Base-by-base conservation (phyloP, 2,888 invertebrate species). In the Drosophila mercatorum region DNA sequence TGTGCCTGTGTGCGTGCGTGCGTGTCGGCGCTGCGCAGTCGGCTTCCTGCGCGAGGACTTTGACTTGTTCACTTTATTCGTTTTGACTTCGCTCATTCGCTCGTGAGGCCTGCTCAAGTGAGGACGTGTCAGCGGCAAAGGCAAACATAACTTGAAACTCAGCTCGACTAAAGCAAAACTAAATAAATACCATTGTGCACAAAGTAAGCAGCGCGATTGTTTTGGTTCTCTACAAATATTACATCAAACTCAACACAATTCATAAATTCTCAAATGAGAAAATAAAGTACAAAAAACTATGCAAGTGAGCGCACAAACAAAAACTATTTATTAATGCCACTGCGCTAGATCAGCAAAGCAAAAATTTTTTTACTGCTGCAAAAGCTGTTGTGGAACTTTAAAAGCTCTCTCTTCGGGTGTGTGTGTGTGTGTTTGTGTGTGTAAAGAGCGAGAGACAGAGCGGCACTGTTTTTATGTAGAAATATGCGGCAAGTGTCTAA, bases 41-140 rank as follows among this genome's bases (percentile, higher is more conserved):
- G 81, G 70, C 84, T 88, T 87, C 88, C 88, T 89, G 83, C 70
- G 80, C 80, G 83, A 88, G 87, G 86, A 88, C 86, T 88, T 86
- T 86, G 83, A 82, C 84, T 83, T 66, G 65, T 67, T 79, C 63
- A 75, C 43, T 75, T 78, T 49, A 40, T 75, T 44, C 78, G 78
- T 70, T 70, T 71, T 56, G 47, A 63, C 60, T 59, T 72, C 40
- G 58, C 51, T 81, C 87, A 87, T 78, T 88, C 85, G 72, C 62
- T 65, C 68, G 60, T 52, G 69, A 68, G 78, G 72, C 75, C 72
- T 80, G 73, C 69, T 68, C 80, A 68, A 84, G 84, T 82, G 81
- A 85, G 84, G 84, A 84, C 84, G 87, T 84, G 81, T 81, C 75
- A 72, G 68, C 67, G 67, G 62, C 46, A 69, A 68, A 44, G 67